Evolutionary conservation across 2,888 invertebrate species (phyloP), one percentile per base, ranked within the genome.

Genomic region (Brachycybe producta): DNA sequence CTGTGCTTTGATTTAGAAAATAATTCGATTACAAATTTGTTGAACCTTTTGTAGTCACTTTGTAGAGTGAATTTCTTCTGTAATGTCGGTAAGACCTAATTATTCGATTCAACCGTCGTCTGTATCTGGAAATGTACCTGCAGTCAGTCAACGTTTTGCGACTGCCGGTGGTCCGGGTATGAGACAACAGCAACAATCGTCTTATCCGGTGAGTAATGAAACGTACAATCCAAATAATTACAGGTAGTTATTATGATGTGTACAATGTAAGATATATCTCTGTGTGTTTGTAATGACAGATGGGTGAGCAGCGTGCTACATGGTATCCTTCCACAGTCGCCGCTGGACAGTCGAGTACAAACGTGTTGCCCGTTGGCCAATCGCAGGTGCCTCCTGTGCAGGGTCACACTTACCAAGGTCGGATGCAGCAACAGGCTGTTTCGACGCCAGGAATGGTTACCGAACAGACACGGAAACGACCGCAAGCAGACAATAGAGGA

Each of bases 131-230:
- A 50, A 53, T 53, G 44, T 46, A 49, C 41, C 51, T 40, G 46
- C 52, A 45, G 44, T 43, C 27, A 40, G 43, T 42, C 53, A 51
- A 43, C 45, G 53, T 47, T 53, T 51, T 47, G 50, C 53, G 39
- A 36, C 53, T 35, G 47, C 50, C 28, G 50, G n/a, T n/a, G n/a
- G 50, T 21, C 40, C 45, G 26, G 49, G 49, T 38, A 53, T 53
- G 42, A 39, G 53, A 36, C 53, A 46, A 28, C 38, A 46, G 34
- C 41, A 43, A 42, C 53, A 43, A 34, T 35, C 40, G 23, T 38
- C 51, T 21, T 51, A 51, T 47, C 47, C 45, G 34, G 53, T 53
- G 41, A 51, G 53, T 52, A n/a, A n/a, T n/a, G n/a, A n/a, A n/a
- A n/a, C n/a, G n/a, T n/a, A n/a, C n/a, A n/a, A n/a, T n/a, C n/a